phyloP scores from a whole-genome alignment of 2,113 vertebrate species.

The Eretmochelys imbricata region DNA sequence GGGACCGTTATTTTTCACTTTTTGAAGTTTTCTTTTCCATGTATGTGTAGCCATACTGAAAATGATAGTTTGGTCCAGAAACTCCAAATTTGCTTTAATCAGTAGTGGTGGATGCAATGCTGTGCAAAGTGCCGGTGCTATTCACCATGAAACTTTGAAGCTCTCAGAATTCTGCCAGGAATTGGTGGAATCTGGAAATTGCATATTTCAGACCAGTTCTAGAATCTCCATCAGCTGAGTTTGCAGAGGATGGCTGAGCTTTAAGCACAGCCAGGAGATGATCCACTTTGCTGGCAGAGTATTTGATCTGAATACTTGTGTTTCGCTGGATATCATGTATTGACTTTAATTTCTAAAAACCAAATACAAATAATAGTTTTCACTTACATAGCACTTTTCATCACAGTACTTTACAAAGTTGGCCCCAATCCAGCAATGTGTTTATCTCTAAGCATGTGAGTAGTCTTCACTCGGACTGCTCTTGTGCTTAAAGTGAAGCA shows the following conservation, averaged over 20 bases:
- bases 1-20: background rate
- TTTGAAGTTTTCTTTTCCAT: background rate
- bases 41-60: background rate
- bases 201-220: background rate
- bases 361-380: background rate
- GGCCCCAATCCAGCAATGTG: background rate
- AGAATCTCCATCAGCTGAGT: background rate
- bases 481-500: background rate
- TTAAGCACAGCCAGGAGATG: background rate
- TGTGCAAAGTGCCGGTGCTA: background rate
- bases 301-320: background rate
- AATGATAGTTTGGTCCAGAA: background rate
- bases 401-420: background rate
- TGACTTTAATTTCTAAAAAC: background rate
- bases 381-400: rapidly evolving
- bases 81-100: background rate
- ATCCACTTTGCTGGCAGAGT: background rate
- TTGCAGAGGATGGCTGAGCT: background rate
- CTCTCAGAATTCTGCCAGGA: background rate
- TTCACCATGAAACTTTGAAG: background rate
- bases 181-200: background rate
- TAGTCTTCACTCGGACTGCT: rapidly evolving
- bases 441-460: background rate
- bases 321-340: background rate
- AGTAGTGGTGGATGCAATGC: background rate